Conservation (phyloP, 1,140 invertebrate genomes). For the Lordiphosa clarofinis region DNA sequence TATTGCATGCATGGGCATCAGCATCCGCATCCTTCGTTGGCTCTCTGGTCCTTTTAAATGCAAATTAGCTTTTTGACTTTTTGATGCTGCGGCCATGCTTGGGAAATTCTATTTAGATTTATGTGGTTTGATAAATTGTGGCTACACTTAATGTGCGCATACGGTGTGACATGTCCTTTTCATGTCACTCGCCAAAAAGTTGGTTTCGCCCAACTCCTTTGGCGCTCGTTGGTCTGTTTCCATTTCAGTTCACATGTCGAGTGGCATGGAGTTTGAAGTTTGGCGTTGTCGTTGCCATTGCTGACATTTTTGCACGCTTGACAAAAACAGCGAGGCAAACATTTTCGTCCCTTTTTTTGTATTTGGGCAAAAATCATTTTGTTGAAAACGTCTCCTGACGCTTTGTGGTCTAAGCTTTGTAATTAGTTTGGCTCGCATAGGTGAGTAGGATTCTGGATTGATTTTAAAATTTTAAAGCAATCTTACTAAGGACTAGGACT, state of each 20-base stretch:
- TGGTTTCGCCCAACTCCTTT: constrained; percentile 13
- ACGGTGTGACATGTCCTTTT: constrained; percentile 77
- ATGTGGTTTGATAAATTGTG: constrained; percentile 76
- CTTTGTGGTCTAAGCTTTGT: constrained; percentile 62
- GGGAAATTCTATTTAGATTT: constrained; percentile 72
- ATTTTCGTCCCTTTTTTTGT: constrained; percentile 17
- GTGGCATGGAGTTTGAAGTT: constrained; percentile 53
- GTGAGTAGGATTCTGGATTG: constrained; percentile 10
- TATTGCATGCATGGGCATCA: constrained; percentile 52
- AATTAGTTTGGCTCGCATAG: constrained; percentile 62
- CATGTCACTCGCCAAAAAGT: constrained; percentile 74
- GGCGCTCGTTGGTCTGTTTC: constrained; percentile 25
- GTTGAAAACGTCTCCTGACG: constrained; percentile 46
- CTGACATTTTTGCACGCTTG: constrained; percentile 64
- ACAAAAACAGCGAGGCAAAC: constrained; percentile 57
- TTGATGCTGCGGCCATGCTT: constrained; percentile 46
- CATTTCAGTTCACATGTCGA: constrained; percentile 75
- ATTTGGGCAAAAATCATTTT: constrained; percentile 31
- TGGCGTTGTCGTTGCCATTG: constrained; percentile 19
- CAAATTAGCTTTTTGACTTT: constrained; percentile 77
- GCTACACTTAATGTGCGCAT: constrained; percentile 77
- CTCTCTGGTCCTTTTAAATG: constrained; percentile 68
- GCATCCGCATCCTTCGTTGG: constrained; percentile 4
- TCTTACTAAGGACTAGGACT: too few species aligned
- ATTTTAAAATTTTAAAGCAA: too few species aligned